Conservation (phyloP, 2,797 vertebrate genomes). For the Bradypus variegatus region DNA sequence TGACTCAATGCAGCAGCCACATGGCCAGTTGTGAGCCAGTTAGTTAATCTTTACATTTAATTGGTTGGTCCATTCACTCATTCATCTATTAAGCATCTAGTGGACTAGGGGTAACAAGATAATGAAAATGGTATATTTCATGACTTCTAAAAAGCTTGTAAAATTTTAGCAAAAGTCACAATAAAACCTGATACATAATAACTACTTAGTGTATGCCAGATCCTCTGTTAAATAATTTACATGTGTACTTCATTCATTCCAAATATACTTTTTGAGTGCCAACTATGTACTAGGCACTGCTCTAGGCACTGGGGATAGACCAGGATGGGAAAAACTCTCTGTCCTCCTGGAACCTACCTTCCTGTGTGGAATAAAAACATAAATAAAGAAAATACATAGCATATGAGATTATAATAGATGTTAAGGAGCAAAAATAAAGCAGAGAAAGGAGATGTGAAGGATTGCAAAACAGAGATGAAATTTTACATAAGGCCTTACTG, state of each 20-base stretch:
- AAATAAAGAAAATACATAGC: not conserved
- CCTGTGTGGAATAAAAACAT: not conserved
- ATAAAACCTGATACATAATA: not conserved
- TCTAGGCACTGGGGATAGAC: not conserved
- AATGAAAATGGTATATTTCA: not conserved
- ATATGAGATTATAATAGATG: conserved; percentile 1
- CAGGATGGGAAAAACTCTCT: not conserved
- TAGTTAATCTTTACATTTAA: not conserved
- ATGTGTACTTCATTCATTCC: not conserved
- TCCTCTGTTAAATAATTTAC: not conserved
- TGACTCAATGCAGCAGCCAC: not conserved
- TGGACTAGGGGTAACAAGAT: not conserved
- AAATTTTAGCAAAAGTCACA: not conserved
- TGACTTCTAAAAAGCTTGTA: not conserved
- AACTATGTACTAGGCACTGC: not conserved
- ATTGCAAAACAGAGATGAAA: not conserved
- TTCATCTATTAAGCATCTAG: not conserved
- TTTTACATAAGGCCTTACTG: not conserved
- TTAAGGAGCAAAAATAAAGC: conserved; percentile 12
- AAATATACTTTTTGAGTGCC: not conserved
- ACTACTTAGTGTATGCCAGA: not conserved
- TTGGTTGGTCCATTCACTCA: not conserved
- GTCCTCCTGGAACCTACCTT: not conserved
- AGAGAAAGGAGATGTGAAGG: not conserved
- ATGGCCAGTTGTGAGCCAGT: not conserved